Evolutionary conservation across 2,797 vertebrate genomes (phyloP), one percentile per base, ranked within the genome.

Genomic region (Brachyalestes nurse): DNA sequence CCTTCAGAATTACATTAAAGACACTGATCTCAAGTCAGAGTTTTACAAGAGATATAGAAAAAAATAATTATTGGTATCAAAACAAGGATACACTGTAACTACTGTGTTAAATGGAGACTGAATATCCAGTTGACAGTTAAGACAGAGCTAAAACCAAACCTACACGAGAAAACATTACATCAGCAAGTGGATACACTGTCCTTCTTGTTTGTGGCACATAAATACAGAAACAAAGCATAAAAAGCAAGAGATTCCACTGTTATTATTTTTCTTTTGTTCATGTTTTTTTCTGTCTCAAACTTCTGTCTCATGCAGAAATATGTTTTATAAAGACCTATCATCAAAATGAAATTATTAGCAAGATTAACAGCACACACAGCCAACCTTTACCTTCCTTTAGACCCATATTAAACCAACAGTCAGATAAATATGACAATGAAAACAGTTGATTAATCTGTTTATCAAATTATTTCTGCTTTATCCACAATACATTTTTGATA

Each of bases 261-360:
- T 53, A 21, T 25, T 69, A 57, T 60, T 57, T 38, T 75, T 38
- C n/a, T 9, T 61, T 75, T 53, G 28, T 81, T 64, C 65, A 81
- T 6, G 21, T 45, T 28, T 71, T 49, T 21, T 64, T 23, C 61
- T 42, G 75, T 57, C 70, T 42, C 25, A 80, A 80, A 75, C 53
- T 19, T 64, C 57, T 81, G 72, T 60, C 66, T 71, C 79, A 81
- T 81, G 79, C 73, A 81, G 42, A n/a, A 61, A 25, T n/a, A 72
- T 55, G 28, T 53, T 53, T 28, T 53, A 4, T 61, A 40, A 69
- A 19, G n/a, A 70, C 19, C 4, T 25, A 14, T 69, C 25, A 55
- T 47, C 60, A 19, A 34, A 65, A 65, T n/a, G 25, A 79, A 42
- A 28, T 67, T 55, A 12, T 40, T 21, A 38, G 7, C 23, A 73